Evolutionary conservation across 2,888 invertebrate genomes (phyloP), one percentile per base, ranked within the genome.

Genomic region (Heteromurus nitidus): DNA sequence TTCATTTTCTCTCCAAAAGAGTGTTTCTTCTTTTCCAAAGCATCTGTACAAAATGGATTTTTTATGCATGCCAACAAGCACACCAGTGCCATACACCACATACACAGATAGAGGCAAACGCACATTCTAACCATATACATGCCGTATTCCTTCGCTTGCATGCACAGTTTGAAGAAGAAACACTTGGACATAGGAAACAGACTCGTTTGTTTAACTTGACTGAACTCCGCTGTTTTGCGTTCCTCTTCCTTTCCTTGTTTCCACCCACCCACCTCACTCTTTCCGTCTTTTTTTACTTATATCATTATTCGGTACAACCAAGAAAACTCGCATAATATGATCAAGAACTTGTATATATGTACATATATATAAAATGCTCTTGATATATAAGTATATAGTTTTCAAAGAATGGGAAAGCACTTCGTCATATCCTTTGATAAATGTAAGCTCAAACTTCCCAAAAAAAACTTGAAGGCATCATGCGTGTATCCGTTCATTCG

Each of bases 11-110:
- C 47, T 42, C 26, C 16, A 7, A 9, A 11, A 24, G 26, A 42
- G 42, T 58, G 67, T 65, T 67, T 36, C 31, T 68, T 80, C 18
- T 22, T 73, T 68, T 60, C 20, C 60, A 60, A 36, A 74, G 79
- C 77, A 72, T 79, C 77, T 77, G 73, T 65, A 76, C 65, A 65
- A 67, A 76, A 82, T 82, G 82, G 82, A 82, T 75, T 75, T 82
- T 77, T 77, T 72, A 60, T 81, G 77, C 77, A 47, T 76, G 68
- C 69, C 68, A 76, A 50, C 62, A 64, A 24, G 16, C 20, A 67
- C 58, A 18, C 24, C 11, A 36, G n/a, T 36, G 16, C 24, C 3
- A 55, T 22, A 3, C 55, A 55, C 55, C 7, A 24, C 5, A 22
- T 24, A 55, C 11, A 55, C 20, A 20, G 9, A 55, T 50, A 5